Evolutionary conservation across 2,888 invertebrate genomes (phyloP), one percentile per base, ranked within the genome.

Genomic region (Mactromeris polynyma): DNA sequence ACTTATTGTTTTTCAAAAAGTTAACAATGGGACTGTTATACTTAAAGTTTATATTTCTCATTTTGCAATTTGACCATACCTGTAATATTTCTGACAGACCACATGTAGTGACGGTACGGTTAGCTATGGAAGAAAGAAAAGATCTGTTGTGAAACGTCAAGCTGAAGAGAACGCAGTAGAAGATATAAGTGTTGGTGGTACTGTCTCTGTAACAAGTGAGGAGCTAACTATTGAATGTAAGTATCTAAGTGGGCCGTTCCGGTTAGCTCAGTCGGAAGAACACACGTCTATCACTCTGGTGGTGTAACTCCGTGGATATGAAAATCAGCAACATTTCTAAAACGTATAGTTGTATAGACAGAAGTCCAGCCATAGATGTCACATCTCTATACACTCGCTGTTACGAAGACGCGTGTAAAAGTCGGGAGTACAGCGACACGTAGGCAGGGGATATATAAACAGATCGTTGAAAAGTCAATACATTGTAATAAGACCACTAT

Each of bases 111-210:
- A 90, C 77, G 88, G 90, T 21, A 31, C n/a, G 11, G 26, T 9
- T 2, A 90, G 90, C 40, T 88, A 58, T 54, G 92, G 92, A 38
- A 83, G 92, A 54, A 92, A 89, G 86, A 92, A 85, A 83, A 87
- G 91, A 79, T 31, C 38, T 33, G 80, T 89, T 40, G 46, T 40
- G 38, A 83, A 85, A 38, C 86, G 88, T 11, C 77, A 83, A 40
- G 85, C 81, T 19, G 79, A 79, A 40, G 85, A 83, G 38, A 85
- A 80, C 40, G 90, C 78, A 17, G 51, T 90, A 19, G 90, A 92
- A 36, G 92, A 92, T 69, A 90, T 92, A 79, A 90, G 88, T 33
- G 90, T 90, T 17, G 90, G 92, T 14, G 83, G 89, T 2, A 84
- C 89, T n/a, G 86, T 92, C 83, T 81, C 86, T 78, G 90, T 92